A percentile compares a stretch with the other conserved stretches of the same genome.
Evolutionary conservation across 2,888 invertebrate species (phyloP).

Genomic region (Scaptomyza flava): DNA sequence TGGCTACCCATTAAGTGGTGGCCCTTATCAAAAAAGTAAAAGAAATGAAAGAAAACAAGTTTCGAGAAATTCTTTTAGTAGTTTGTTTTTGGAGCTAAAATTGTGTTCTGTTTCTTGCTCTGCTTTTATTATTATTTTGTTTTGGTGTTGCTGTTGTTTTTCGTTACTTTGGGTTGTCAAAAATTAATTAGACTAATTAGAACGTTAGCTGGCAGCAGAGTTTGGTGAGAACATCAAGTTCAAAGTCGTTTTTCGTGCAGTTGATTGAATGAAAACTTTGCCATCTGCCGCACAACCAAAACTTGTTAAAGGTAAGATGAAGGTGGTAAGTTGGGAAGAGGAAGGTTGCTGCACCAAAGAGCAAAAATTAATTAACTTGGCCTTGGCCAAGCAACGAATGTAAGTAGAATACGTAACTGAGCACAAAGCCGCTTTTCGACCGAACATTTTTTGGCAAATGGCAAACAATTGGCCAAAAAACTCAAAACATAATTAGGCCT

Average conservation of each 20-base stretch:
- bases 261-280: conserved; percentile 75
- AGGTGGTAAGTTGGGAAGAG: background rate
- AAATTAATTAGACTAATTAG: conserved; percentile 78
- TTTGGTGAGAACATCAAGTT: conserved; percentile 60
- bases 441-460: conserved; percentile 38
- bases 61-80: conserved; percentile 6
- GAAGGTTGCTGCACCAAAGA: conserved; percentile 10
- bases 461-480: conserved; percentile 63
- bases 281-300: conserved; percentile 46
- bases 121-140: conserved; percentile 19
- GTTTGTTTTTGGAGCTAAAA: conserved; percentile 1
- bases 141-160: conserved; percentile 14
- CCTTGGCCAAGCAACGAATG: conserved; percentile 33
- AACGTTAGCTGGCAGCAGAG: conserved; percentile 48
- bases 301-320: background rate
- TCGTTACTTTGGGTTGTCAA: conserved; percentile 41
- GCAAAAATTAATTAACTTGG: conserved; percentile 70
- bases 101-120: conserved; percentile 12
- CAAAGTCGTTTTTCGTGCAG: conserved; percentile 63
- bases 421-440: conserved; percentile 3
- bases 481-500: conserved; percentile 73
- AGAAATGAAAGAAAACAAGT: background rate
- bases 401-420: conserved; percentile 9
- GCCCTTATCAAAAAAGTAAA: background rate
- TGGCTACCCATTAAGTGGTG: conserved; percentile 33